Evolutionary conservation across 2,113 vertebrate species (phyloP), one percentile per base, ranked within the genome.

Genomic region (Acanthochromis polyacanthus): DNA sequence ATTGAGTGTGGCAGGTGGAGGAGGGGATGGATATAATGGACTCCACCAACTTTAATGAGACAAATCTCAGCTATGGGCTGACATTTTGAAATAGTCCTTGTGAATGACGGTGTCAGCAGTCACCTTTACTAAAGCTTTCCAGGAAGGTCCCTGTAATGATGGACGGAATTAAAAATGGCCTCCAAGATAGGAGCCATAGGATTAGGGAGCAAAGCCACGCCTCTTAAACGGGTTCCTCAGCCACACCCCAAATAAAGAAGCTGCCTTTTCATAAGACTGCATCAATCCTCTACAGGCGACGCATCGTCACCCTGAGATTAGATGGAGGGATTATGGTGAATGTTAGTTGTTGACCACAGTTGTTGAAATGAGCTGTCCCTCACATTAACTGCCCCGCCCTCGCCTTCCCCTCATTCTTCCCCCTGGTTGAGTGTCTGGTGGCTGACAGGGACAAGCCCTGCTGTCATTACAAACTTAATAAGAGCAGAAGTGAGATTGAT

Each of bases 71-170:
- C 88, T 86, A 82, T 57, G 75, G 91, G 87, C 89, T 95, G 94
- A 95, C 94, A 95, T 95, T 95, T 94, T 89, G 75, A 93, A 93
- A 93, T 93, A 88, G 91, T 93, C 88, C 78, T 83, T 78, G 88
- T 95, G 94, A 93, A 91, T 92, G 95, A 90, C 90, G 77, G 89
- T 85, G 92, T 90, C 92, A 94, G 95, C 92, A 93, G 90, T 94
- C 92, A 93, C 91, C 92, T 94, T 94, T 93, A 80, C 86, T 78
- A 85, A 89, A 90, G 92, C 92, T 93, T 91, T 88, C 83, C 61
- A 74, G 72, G 86, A 92, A 82, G 85, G 83, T 79, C 84, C 87
- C 81, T 82, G 88, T 90, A 90, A 93, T 93, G 93, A 94, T 82
- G 78, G 85, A 88, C 87, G 84, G 92, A 93, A 93, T 94, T 94